Evolutionary conservation across 2,888 invertebrate species (phyloP).

Genomic region (Andrena dorsata): DNA sequence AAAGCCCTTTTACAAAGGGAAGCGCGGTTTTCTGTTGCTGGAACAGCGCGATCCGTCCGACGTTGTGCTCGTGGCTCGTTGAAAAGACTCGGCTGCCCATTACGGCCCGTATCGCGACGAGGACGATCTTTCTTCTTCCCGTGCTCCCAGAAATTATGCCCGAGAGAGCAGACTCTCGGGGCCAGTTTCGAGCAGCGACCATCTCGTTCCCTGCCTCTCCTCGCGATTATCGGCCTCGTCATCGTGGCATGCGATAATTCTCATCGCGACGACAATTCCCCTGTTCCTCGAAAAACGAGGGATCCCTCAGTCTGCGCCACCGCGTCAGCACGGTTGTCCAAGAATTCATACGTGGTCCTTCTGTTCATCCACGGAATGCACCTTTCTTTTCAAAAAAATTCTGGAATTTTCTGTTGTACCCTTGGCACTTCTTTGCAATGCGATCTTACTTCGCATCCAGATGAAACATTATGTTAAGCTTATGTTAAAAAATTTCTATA

Average conservation of each 20-base stretch:
- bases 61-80: conserved; percentile 15
- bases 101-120: conserved; percentile 48
- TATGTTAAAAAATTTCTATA: too few relatives aligned
- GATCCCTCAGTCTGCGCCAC: neutral
- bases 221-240: conserved; percentile 66
- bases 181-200: conserved; percentile 26
- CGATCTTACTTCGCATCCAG: too few relatives aligned
- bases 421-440: too few relatives aligned
- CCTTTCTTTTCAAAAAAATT: neutral
- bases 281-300: conserved; percentile 24
- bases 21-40: conserved; percentile 26
- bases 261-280: conserved; percentile 51
- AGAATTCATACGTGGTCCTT: conserved; percentile 7
- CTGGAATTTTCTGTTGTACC: too few relatives aligned
- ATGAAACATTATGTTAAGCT: too few relatives aligned
- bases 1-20: conserved; percentile 52
- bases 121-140: conserved; percentile 48
- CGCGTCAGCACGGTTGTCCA: neutral
- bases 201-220: conserved; percentile 32
- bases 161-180: conserved; percentile 43
- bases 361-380: neutral
- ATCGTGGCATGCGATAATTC: conserved; percentile 68
- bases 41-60: neutral
- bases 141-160: conserved; percentile 53
- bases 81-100: conserved; percentile 42